Percentiles rank a stretch among this genome's conserved stretches.
Conservation (phyloP, 2,888 invertebrate species). For the Oscheius onirici region DNA sequence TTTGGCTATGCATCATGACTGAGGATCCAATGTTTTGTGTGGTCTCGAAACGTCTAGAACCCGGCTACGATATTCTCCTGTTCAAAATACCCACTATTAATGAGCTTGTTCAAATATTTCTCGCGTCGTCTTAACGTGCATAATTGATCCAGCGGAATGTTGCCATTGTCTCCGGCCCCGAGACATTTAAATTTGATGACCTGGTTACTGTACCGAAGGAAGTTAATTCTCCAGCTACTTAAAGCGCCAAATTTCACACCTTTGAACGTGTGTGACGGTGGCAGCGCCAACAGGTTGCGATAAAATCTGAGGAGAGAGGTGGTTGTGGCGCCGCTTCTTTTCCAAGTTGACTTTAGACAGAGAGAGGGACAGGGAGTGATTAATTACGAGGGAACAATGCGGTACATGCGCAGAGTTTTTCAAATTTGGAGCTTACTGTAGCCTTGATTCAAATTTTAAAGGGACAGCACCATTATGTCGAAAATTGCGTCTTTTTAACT, state of each 20-base stretch:
- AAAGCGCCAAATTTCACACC: constrained; percentile 9
- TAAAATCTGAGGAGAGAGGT: constrained; percentile 4
- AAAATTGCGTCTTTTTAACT: too few relatives aligned
- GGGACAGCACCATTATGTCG: too few relatives aligned
- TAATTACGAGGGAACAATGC: neutral
- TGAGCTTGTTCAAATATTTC: constrained; percentile 11
- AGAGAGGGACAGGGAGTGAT: constrained; percentile 1
- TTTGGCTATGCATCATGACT: too few relatives aligned
- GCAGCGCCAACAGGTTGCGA: constrained; percentile 9
- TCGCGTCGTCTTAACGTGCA: neutral
- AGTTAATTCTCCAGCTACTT: neutral
- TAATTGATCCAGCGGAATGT: constrained; percentile 15
- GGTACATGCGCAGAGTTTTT: neutral
- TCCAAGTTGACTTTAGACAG: constrained; percentile 1
- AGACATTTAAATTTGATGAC: constrained; percentile 6
- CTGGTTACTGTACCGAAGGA: constrained; percentile 2
- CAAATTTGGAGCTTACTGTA: neutral
- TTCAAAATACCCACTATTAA: too few relatives aligned
- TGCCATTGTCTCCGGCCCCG: neutral
- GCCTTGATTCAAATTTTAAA: too few relatives aligned
- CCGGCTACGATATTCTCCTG: too few relatives aligned
- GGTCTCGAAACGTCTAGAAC: too few relatives aligned
- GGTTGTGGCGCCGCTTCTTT: constrained; percentile 21
- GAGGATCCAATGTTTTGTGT: too few relatives aligned
- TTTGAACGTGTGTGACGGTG: constrained; percentile 12